Evolutionary conservation across 2,797 vertebrate genomes (phyloP).

Genomic region (Tenualosa ilisha): DNA sequence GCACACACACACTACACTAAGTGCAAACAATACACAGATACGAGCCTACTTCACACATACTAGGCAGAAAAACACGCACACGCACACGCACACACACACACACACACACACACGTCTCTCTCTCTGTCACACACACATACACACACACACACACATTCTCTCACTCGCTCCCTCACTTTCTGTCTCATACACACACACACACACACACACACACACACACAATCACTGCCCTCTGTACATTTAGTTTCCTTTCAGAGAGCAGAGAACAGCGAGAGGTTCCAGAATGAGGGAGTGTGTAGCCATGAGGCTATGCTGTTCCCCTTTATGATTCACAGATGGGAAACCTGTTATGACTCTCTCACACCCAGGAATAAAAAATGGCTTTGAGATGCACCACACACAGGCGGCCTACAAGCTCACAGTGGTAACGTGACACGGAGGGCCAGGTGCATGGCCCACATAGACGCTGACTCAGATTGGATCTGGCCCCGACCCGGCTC

Average conservation of each 20-base stretch:
- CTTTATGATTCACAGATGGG: constrained; percentile 5
- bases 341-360: neutral
- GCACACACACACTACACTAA: no score
- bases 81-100: constrained; percentile 5
- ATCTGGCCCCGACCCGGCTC: neutral
- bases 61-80: neutral
- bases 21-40: neutral
- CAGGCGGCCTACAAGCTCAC: neutral
- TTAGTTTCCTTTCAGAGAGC: neutral
- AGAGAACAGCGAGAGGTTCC: neutral
- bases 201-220: neutral
- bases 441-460: neutral
- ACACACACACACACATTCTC: neutral
- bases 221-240: neutral
- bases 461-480: neutral
- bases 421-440: neutral
- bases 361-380: neutral
- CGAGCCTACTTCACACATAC: neutral
- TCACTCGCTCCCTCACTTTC: no score
- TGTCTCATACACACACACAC: neutral
- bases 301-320: neutral
- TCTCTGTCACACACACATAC: neutral
- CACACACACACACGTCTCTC: neutral
- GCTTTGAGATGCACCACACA: neutral
- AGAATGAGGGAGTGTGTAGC: neutral